Conservation (phyloP, 2,888 invertebrate species). For the Nomada lathburiana region DNA sequence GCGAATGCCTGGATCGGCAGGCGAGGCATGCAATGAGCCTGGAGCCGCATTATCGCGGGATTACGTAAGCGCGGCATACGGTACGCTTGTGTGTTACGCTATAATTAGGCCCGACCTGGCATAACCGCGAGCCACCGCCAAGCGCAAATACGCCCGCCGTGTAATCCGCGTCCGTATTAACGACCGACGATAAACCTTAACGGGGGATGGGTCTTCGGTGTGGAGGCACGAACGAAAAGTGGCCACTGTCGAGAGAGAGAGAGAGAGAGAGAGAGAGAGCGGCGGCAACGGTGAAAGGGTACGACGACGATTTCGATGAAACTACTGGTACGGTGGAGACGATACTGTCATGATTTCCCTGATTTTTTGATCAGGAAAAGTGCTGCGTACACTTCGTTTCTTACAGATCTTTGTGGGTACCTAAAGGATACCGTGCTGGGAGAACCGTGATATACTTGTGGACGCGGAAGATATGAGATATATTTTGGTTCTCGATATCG, state of each 20-base stretch:
- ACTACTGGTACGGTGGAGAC: background rate
- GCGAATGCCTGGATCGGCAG: conserved; percentile 65
- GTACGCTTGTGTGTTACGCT: conserved; percentile 75
- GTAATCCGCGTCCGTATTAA: conserved; percentile 66
- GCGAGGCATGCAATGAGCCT: conserved; percentile 70
- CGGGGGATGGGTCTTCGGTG: conserved; percentile 36
- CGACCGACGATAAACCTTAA: conserved; percentile 62
- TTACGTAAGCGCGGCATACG: conserved; percentile 77
- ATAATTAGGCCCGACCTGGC: conserved; percentile 76
- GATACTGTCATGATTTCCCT: background rate
- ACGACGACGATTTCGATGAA: background rate
- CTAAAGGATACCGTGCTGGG: too few relatives aligned
- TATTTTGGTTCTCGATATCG: too few relatives aligned
- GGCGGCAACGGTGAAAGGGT: conserved; percentile 23
- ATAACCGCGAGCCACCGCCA: conserved; percentile 57
- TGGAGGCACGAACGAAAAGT: conserved; percentile 15
- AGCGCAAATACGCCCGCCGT: conserved; percentile 31
- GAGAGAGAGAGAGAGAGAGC: background rate
- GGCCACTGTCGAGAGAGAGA: conserved; percentile 5
- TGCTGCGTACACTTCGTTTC: too few relatives aligned
- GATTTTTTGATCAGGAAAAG: background rate
- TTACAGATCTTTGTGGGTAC: too few relatives aligned
- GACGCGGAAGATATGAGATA: too few relatives aligned
- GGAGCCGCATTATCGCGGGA: conserved; percentile 75
- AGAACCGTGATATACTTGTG: too few relatives aligned